A percentile compares a stretch with the other conserved stretches of the same genome.
phyloP scores from a whole-genome alignment of 1,140 invertebrate species.

The Drosophila orena region DNA sequence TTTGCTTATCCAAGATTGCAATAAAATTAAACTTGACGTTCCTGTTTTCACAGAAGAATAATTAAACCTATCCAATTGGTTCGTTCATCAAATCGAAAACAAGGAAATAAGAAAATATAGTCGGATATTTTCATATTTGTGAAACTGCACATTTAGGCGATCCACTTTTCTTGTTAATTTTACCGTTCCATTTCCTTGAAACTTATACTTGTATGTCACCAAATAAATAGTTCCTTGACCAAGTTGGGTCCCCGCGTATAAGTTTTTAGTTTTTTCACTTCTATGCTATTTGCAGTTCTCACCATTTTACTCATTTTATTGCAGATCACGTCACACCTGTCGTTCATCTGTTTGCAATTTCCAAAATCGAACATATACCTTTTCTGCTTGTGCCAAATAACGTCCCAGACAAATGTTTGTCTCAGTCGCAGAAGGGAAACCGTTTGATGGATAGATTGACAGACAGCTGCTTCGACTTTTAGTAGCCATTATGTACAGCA shows the following conservation, averaged over 20 bases:
- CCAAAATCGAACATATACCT: conserved; percentile 20
- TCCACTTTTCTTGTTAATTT: too few relatives aligned
- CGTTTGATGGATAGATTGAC: conserved; percentile 36
- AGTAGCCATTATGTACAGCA: conserved; percentile 3
- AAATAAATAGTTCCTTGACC: conserved; percentile 7
- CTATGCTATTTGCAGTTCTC: conserved; percentile 10
- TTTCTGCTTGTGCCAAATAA: conserved; percentile 15
- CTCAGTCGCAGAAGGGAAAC: conserved; percentile 31
- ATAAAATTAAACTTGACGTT: too few relatives aligned
- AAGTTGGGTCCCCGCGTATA: neutral
- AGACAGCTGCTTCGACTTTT: conserved; percentile 26
- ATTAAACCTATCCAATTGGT: too few relatives aligned
- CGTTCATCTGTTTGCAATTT: conserved; percentile 31
- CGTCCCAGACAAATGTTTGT: conserved; percentile 32
- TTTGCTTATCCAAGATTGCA: too few relatives aligned
- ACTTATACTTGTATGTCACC: neutral
- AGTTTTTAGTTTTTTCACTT: neutral
- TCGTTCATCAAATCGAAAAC: too few relatives aligned
- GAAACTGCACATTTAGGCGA: too few relatives aligned
- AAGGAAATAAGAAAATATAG: too few relatives aligned
- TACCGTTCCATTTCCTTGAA: neutral
- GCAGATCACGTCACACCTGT: conserved; percentile 28
- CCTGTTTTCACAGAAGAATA: too few relatives aligned
- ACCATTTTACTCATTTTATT: neutral
- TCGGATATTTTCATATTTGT: too few relatives aligned